Evolutionary conservation across 1,140 invertebrate species (phyloP).

Genomic region (Limonius californicus): DNA sequence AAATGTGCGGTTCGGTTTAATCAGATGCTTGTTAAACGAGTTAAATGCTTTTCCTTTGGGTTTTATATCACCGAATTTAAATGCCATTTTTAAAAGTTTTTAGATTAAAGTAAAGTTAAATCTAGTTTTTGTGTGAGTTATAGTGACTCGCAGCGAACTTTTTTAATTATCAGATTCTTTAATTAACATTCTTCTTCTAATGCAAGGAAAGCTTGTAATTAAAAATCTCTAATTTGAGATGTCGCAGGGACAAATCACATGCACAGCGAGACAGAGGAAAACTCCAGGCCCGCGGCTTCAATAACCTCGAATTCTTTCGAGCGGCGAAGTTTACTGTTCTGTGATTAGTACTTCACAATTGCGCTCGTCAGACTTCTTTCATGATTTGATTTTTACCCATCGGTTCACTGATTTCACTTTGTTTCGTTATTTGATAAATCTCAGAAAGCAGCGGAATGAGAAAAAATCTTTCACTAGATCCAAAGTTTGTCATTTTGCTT

Average conservation of each 20-base stretch:
- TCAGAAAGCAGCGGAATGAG: too few relatives aligned
- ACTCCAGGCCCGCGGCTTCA: too few relatives aligned
- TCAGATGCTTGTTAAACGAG: conserved; percentile 25
- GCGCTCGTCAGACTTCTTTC: too few relatives aligned
- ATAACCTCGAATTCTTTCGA: too few relatives aligned
- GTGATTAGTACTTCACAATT: too few relatives aligned
- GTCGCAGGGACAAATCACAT: conserved; percentile 14
- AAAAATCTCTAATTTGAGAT: conserved; percentile 24
- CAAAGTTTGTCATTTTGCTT: too few relatives aligned
- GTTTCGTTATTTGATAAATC: too few relatives aligned
- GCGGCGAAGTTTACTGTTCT: too few relatives aligned
- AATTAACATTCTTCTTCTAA: conserved; percentile 19
- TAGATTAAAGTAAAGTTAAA: conserved; percentile 20
- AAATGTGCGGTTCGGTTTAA: conserved; percentile 23
- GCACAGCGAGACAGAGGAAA: not conserved
- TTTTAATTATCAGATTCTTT: conserved; percentile 26
- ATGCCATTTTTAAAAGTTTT: conserved; percentile 16
- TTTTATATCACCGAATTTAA: conserved; percentile 14
- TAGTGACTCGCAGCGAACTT: conserved; percentile 17
- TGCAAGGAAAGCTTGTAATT: conserved; percentile 19
- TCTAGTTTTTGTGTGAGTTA: conserved; percentile 16
- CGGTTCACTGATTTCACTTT: too few relatives aligned
- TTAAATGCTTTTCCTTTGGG: conserved; percentile 21
- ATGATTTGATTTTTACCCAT: too few relatives aligned
- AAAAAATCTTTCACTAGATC: too few relatives aligned